Conservation (phyloP, 2,113 vertebrate genomes). For the Anoplopoma fimbria region DNA sequence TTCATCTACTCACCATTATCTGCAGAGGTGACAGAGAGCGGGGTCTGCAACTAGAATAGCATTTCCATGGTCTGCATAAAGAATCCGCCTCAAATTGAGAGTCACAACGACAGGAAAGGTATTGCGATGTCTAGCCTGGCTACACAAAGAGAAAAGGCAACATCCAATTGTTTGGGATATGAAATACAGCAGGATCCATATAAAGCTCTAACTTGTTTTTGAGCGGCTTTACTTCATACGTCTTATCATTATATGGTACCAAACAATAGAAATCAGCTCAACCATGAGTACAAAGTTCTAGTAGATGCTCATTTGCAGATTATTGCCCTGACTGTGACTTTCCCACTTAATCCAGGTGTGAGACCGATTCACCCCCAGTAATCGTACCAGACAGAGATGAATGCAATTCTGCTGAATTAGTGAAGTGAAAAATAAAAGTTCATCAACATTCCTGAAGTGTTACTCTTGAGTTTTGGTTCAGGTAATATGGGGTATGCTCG, state of each 20-base stretch:
- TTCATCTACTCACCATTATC: constrained; percentile 80
- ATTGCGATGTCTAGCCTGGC: constrained; percentile 56
- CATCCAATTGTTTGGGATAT: constrained; percentile 64
- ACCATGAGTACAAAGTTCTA: constrained; percentile 11
- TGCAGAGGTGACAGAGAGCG: constrained; percentile 78
- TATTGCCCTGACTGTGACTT: constrained; percentile 52
- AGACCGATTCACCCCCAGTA: constrained; percentile 67
- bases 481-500: constrained; percentile 76
- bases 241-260: constrained; percentile 37
- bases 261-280: constrained; percentile 30
- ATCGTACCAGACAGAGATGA: constrained; percentile 77
- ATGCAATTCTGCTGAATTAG: constrained; percentile 77
- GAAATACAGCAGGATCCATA: constrained; percentile 40
- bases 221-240: constrained; percentile 17
- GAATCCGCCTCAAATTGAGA: constrained; percentile 78
- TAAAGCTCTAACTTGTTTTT: constrained; percentile 25
- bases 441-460: constrained; percentile 80
- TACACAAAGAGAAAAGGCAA: constrained; percentile 51
- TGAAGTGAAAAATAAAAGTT: constrained; percentile 83
- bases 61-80: constrained; percentile 79
- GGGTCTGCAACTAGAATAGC: constrained; percentile 78
- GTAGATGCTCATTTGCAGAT: constrained; percentile 34
- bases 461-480: constrained; percentile 74
- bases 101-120: constrained; percentile 64
- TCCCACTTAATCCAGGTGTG: constrained; percentile 66